Evolutionary conservation across 2,797 vertebrate species (phyloP).

Genomic region (Chelmon rostratus): DNA sequence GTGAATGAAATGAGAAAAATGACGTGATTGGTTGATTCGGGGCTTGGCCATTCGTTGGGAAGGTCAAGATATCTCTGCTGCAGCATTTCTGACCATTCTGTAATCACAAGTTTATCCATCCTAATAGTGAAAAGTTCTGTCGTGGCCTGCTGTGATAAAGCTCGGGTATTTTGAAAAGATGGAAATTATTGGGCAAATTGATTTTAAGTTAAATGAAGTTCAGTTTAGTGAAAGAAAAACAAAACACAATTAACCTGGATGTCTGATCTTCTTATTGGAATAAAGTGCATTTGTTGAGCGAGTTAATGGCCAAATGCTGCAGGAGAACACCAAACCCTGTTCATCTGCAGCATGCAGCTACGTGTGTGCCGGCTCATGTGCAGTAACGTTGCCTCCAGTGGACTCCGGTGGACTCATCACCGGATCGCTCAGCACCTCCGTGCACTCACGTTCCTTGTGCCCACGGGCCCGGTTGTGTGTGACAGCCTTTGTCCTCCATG

Average conservation of each 20-base stretch:
- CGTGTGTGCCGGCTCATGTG: conserved; percentile 10
- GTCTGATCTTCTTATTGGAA: not conserved
- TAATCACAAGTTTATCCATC: not conserved
- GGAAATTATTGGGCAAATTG: not conserved
- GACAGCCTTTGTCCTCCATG: conserved; percentile 67
- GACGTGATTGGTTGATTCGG: no score
- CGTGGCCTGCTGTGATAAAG: not conserved
- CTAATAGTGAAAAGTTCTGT: not conserved
- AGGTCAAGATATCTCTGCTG: no score
- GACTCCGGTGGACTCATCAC: conserved; percentile 14
- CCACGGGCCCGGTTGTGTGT: conserved; percentile 51
- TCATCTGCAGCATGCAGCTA: not conserved
- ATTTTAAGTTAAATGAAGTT: not conserved
- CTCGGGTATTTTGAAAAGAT: not conserved
- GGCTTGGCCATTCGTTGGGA: no score
- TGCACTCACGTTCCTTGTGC: conserved; percentile 28
- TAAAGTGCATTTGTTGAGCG: not conserved
- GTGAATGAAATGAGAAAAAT: no score
- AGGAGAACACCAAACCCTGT: not conserved
- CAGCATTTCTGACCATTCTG: no score
- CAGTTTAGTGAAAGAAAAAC: not conserved
- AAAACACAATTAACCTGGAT: not conserved
- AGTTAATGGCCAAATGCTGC: not conserved
- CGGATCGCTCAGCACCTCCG: conserved; percentile 49
- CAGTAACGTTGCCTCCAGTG: conserved; percentile 3